These are phyloP conservation scores for Matsumurasca onukii DNA, from an alignment of 1,140 invertebrate genomes.

Conservation along the genomic window DNA sequence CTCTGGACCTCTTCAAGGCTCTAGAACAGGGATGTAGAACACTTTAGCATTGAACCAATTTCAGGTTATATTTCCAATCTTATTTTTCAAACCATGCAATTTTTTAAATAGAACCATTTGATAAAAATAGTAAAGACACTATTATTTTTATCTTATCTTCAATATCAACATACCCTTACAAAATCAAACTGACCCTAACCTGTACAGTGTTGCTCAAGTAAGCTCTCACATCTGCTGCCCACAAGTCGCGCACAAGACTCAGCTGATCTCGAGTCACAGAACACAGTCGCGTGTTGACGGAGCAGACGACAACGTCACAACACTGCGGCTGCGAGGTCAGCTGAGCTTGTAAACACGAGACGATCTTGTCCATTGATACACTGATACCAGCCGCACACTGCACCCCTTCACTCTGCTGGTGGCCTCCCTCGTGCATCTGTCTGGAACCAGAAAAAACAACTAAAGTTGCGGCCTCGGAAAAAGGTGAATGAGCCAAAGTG, in stretches of 20 bases:
- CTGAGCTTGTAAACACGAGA: constrained; percentile 55
- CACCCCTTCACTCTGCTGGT: constrained; percentile 37
- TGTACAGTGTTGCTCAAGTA: constrained; percentile 53
- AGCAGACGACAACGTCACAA: constrained; percentile 71
- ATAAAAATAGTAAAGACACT: no score
- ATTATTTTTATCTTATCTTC: no score
- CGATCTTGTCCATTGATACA: constrained; percentile 69
- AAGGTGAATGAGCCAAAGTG: no score
- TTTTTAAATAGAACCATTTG: no score
- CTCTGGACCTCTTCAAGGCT: constrained; percentile 67
- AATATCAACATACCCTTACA: no score
- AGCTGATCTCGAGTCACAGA: constrained; percentile 65
- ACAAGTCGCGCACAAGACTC: constrained; percentile 58
- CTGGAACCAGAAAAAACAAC: no score
- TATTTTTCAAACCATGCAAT: no score
- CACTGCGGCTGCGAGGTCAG: constrained; percentile 48
- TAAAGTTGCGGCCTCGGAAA: no score
- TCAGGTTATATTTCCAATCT: no score
- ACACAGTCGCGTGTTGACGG: constrained; percentile 50
- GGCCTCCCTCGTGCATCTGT: constrained; percentile 8
- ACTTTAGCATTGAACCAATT: no score
- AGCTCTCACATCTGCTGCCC: constrained; percentile 56
- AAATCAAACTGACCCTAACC: no score
- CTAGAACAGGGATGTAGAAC: constrained; percentile 42
- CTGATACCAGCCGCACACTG: constrained; percentile 73